A percentile compares a stretch with the other conserved stretches of the same genome.
These are phyloP conservation scores for Geococcyx californianus DNA, from an alignment of 2,113 vertebrate species.

Conservation along the genomic window DNA sequence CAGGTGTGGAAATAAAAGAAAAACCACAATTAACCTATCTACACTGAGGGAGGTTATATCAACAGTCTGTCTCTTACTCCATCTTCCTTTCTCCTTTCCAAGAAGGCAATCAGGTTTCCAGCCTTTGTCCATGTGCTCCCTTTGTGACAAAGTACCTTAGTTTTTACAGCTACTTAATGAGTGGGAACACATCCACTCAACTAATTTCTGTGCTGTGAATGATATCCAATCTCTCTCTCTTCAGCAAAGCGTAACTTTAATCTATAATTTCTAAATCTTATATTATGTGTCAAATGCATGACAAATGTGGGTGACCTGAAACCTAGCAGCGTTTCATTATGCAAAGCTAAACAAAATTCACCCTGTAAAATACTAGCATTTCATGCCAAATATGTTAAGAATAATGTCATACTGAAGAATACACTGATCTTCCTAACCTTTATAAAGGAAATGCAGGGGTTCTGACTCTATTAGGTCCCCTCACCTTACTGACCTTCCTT, in stretches of 20 bases:
- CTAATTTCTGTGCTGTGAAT: background rate
- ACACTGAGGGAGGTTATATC: background rate
- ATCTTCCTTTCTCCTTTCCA: background rate
- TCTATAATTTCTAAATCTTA: background rate
- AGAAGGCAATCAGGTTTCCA: background rate
- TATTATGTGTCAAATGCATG: background rate
- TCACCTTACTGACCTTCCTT: background rate
- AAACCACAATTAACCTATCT: background rate
- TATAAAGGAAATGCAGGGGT: background rate
- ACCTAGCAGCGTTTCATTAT: background rate
- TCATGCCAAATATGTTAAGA: background rate
- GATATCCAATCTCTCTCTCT: background rate
- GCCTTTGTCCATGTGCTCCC: background rate
- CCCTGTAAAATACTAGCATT: background rate
- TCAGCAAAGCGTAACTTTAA: background rate
- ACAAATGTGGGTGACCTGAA: background rate
- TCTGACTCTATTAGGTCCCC: background rate
- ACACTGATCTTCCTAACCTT: background rate
- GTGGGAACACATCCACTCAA: background rate
- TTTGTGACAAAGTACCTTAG: background rate
- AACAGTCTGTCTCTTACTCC: background rate
- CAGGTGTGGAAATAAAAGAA: background rate
- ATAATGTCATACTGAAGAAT: background rate
- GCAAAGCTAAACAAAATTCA: background rate
- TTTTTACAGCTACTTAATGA: background rate